Evolutionary conservation across 1,140 invertebrate genomes (phyloP), one percentile per base, ranked within the genome.

Genomic region (Dryas iulia): DNA sequence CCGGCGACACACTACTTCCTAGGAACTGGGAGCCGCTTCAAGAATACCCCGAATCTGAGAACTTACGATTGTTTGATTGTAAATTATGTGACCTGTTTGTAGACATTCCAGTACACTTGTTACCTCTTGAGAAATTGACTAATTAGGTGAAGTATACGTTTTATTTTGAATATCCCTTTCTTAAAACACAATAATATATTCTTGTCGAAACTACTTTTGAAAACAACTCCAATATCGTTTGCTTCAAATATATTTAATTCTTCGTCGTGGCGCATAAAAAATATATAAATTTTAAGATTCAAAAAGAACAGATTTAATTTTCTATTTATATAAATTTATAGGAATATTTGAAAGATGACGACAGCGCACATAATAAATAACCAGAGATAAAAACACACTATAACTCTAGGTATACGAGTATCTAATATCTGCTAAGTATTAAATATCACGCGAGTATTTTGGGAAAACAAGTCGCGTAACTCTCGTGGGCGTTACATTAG

Each of bases 1-100:
- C n/a, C n/a, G n/a, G n/a, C 18, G 59, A 53, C 57, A 58, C n/a
- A 63, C 53, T 5, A 61, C 30, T 71, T 67, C 64, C 26, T 54
- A 39, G 69, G 65, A 71, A 26, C 52, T 21, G 23, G 7, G 24
- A 63, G 18, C 33, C 25, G 26, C 39, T 31, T 18, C 24, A 18
- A 33, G 52, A 53, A 56, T 54, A 56, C 52, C 24, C 53, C 24
- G 24, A 56, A 56, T 7, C 39, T 47, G 7, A 11, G 18, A 21
- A 21, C 7, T 0, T 21, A 47, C 18, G 14, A 21, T 18, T 14
- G 14, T 47, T 21, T n/a, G n/a, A n/a, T n/a, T n/a, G n/a, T n/a
- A 2, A 47, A 21, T 18, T 21, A 47, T 21, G n/a, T 14, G 2
- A 8, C 18, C 6, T 21, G 21, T 47, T 47, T 21, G 14, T 18